These are phyloP conservation scores for Ramphastos sulfuratus DNA, from an alignment of 2,113 vertebrate genomes.

Conservation along the genomic window DNA sequence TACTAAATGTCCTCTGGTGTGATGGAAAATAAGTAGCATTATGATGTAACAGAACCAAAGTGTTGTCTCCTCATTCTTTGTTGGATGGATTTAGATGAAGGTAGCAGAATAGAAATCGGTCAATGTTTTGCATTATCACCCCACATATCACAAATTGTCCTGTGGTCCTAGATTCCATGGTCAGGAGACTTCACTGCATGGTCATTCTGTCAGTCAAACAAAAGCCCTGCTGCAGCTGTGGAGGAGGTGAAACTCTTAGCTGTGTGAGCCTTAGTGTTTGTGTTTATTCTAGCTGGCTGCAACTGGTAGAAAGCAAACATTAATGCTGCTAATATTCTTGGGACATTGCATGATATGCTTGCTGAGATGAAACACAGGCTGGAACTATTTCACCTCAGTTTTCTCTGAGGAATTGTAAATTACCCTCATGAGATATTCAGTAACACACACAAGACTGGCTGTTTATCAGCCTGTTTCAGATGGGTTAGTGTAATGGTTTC, in stretches of 20 bases:
- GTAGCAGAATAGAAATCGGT: not conserved
- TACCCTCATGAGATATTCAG: slow-evolving; percentile 4
- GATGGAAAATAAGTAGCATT: not conserved
- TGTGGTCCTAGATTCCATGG: not conserved
- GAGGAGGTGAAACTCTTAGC: not conserved
- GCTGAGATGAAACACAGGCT: slow-evolving; percentile 22
- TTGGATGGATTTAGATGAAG: not conserved
- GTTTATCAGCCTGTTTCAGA: slow-evolving; percentile 30
- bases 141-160: rapidly evolving
- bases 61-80: not conserved
- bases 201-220: not conserved
- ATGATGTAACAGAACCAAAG: not conserved
- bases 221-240: not conserved
- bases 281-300: slow-evolving; percentile 6
- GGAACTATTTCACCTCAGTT: not conserved
- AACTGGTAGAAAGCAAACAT: not conserved
- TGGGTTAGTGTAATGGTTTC: slow-evolving; percentile 23
- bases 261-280: rapidly evolving
- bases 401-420: slow-evolving; percentile 26
- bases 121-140: not conserved
- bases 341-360: not conserved
- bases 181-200: not conserved
- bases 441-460: slow-evolving; percentile 26
- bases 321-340: not conserved
- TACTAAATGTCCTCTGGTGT: not conserved